These are phyloP conservation scores for Chrysolina americana DNA, from an alignment of 2,888 invertebrate genomes.

Conservation along the genomic window DNA sequence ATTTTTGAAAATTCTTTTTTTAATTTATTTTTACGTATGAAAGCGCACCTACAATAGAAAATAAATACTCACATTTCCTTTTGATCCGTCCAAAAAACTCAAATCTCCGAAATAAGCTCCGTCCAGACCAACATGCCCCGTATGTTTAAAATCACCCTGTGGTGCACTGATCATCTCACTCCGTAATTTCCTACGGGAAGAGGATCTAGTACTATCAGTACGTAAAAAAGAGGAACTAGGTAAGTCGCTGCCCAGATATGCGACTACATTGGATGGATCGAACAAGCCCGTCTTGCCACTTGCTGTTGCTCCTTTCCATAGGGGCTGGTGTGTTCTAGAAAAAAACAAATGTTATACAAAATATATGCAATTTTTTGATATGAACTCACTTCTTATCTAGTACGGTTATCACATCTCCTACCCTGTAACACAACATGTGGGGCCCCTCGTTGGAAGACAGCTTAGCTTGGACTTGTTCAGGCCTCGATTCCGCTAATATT, in stretches of 20 bases:
- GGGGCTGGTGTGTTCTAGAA: slow-evolving; percentile 74
- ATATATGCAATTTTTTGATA: background rate
- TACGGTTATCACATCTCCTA: slow-evolving; percentile 93
- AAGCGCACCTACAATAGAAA: too few species aligned
- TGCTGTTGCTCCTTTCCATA: slow-evolving; percentile 93
- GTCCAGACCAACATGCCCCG: slow-evolving; percentile 94
- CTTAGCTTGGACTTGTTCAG: slow-evolving; percentile 93
- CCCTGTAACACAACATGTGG: slow-evolving; percentile 84
- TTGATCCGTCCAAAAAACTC: slow-evolving; percentile 77
- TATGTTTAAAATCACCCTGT: slow-evolving; percentile 97
- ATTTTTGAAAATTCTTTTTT: background rate
- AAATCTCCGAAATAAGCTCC: slow-evolving; percentile 98
- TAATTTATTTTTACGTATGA: too few species aligned
- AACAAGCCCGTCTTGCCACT: slow-evolving; percentile 95
- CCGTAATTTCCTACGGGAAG: slow-evolving; percentile 77
- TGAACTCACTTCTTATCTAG: slow-evolving; percentile 82
- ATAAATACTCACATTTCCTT: slow-evolving; percentile 63
- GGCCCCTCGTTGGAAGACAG: slow-evolving; percentile 70
- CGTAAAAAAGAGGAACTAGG: slow-evolving; percentile 73
- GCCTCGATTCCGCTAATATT: slow-evolving; percentile 87
- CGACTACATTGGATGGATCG: slow-evolving; percentile 90
- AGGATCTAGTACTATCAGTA: slow-evolving; percentile 77
- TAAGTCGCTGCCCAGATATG: slow-evolving; percentile 86
- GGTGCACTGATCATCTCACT: slow-evolving; percentile 97
- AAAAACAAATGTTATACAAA: slow-evolving; percentile 24